Percentiles rank a stretch among this genome's conserved stretches.
Evolutionary conservation across 2,113 vertebrate genomes (phyloP).

Genomic region (Argyrosomus japonicus): DNA sequence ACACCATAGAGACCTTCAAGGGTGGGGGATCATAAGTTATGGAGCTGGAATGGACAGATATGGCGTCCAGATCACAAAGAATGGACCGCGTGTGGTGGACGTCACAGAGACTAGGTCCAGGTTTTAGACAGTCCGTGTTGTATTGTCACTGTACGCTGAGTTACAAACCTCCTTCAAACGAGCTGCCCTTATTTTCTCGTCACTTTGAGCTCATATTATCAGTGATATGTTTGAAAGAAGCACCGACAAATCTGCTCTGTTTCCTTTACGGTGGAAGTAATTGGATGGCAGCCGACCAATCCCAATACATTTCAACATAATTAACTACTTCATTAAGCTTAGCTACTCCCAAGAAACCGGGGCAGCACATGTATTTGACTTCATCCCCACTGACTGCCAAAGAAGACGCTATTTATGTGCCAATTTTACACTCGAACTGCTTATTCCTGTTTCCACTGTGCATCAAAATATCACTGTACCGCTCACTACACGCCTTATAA

Average conservation of each 20-base stretch:
- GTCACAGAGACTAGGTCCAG: no score
- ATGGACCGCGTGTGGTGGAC: no score
- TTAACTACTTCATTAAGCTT: slow-evolving; percentile 48
- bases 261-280: slow-evolving; percentile 26
- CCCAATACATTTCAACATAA: slow-evolving; percentile 46
- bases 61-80: no score
- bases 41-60: no score
- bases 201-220: slow-evolving; percentile 2
- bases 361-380: slow-evolving; percentile 29
- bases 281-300: slow-evolving; percentile 38
- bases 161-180: not conserved
- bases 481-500: not conserved
- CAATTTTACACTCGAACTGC: slow-evolving; percentile 1
- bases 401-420: slow-evolving; percentile 24
- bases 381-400: slow-evolving; percentile 7
- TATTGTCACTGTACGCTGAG: no score
- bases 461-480: not conserved
- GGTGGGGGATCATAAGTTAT: no score
- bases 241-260: not conserved
- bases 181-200: not conserved
- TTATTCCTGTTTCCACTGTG: not conserved
- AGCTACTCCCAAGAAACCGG: slow-evolving; percentile 37
- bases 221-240: slow-evolving; percentile 11
- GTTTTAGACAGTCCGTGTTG: no score
- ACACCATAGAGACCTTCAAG: no score